Percentiles rank a stretch among this genome's conserved stretches.
phyloP scores from a whole-genome alignment of 2,113 vertebrate genomes.

The Martes martes region DNA sequence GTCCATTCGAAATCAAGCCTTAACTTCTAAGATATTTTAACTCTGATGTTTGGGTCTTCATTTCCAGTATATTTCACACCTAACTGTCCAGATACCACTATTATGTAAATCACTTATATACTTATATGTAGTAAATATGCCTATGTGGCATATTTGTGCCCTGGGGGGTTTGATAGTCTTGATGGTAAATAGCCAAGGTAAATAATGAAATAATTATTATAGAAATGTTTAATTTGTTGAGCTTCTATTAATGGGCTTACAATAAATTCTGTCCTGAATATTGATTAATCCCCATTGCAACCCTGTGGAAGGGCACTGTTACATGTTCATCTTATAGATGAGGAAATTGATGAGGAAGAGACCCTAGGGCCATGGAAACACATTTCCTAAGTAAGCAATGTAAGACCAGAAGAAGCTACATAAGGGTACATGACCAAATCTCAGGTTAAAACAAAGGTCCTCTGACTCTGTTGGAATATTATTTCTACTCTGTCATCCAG shows the following conservation, averaged over 20 bases:
- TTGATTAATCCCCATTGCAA: background rate
- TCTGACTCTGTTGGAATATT: background rate
- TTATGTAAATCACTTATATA: background rate
- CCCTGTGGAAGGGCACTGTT: background rate
- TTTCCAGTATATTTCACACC: background rate
- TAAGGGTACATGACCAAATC: background rate
- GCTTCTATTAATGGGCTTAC: background rate
- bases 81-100: background rate
- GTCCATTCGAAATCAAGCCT: background rate
- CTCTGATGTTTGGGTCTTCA: background rate
- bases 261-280: background rate
- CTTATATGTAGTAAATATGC: background rate
- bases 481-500: background rate
- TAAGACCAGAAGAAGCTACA: background rate
- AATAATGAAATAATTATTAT: background rate
- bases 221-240: background rate
- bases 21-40: background rate
- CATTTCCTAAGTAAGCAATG: constrained; percentile 4
- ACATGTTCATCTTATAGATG: background rate
- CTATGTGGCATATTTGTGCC: background rate
- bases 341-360: background rate
- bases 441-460: background rate
- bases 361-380: background rate
- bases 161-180: background rate
- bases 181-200: background rate